These are phyloP conservation scores for Arvicanthis niloticus DNA, from an alignment of 2,113 vertebrate genomes.

Conservation along the genomic window DNA sequence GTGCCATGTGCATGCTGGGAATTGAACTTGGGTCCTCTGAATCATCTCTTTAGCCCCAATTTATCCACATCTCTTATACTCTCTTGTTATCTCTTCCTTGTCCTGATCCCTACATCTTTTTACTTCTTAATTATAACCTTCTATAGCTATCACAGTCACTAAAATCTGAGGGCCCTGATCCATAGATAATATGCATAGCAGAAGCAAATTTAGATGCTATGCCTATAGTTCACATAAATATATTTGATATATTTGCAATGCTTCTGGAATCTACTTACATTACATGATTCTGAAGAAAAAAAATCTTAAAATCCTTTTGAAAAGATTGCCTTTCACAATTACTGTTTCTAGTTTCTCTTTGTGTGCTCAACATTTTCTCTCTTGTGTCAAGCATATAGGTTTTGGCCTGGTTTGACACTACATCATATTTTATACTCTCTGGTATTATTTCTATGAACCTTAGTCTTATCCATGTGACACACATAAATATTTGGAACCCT, in stretches of 20 bases:
- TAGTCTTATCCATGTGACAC: not conserved
- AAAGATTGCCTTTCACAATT: not conserved
- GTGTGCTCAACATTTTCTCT: not conserved
- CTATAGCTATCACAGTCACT: not conserved
- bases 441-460: not conserved
- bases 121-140: not conserved
- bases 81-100: no score
- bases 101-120: not conserved
- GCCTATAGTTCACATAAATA: not conserved
- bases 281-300: not conserved
- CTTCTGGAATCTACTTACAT: not conserved
- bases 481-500: slow-evolving; percentile 20
- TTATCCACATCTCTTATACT: not conserved
- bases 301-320: not conserved
- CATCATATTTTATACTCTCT: not conserved
- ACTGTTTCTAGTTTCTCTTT: not conserved
- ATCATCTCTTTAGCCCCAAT: not conserved
- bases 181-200: not conserved
- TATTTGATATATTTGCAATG: not conserved
- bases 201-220: not conserved
- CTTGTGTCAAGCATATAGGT: not conserved
- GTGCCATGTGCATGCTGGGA: not conserved
- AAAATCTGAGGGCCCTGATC: not conserved
- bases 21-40: not conserved
- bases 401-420: not conserved